A percentile compares a stretch with the other conserved stretches of the same genome.
phyloP scores from a whole-genome alignment of 2,113 vertebrate species.

The Hemiprocne comata region DNA sequence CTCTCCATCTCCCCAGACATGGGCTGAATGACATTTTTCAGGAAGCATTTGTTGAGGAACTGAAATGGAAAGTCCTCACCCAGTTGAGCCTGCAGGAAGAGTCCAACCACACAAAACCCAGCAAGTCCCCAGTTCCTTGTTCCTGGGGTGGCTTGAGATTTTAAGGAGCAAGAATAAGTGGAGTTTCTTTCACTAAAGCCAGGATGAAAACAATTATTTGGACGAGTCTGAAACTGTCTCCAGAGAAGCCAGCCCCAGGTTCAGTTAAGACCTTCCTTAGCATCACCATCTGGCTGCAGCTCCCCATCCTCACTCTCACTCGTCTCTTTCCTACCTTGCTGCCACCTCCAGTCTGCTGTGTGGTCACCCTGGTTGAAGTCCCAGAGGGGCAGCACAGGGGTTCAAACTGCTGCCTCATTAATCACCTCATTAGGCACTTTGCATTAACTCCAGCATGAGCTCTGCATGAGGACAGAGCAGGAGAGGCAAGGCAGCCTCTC shows the following conservation, averaged over 20 bases:
- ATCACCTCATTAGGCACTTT: neutral
- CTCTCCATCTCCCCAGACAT: neutral
- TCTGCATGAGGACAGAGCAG: neutral
- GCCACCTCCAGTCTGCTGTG: neutral
- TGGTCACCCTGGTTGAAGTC: neutral
- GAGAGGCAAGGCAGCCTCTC: neutral
- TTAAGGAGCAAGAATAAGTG: neutral
- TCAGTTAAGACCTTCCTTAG: neutral
- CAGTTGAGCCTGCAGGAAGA: fast-evolving
- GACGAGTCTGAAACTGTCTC: neutral
- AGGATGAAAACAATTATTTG: neutral
- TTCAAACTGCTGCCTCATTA: neutral
- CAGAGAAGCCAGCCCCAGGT: neutral
- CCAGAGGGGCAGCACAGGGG: no score
- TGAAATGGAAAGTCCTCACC: neutral
- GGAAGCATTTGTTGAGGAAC: neutral
- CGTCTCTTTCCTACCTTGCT: neutral
- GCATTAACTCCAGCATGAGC: neutral
- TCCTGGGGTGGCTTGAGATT: neutral
- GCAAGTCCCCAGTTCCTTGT: fast-evolving
- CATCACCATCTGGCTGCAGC: neutral
- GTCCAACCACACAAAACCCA: fast-evolving
- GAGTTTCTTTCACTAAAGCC: neutral
- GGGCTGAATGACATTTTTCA: neutral
- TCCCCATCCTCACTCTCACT: neutral